Evolutionary conservation across 1,140 invertebrate genomes (phyloP).

Genomic region (Cryptotermes secundus): DNA sequence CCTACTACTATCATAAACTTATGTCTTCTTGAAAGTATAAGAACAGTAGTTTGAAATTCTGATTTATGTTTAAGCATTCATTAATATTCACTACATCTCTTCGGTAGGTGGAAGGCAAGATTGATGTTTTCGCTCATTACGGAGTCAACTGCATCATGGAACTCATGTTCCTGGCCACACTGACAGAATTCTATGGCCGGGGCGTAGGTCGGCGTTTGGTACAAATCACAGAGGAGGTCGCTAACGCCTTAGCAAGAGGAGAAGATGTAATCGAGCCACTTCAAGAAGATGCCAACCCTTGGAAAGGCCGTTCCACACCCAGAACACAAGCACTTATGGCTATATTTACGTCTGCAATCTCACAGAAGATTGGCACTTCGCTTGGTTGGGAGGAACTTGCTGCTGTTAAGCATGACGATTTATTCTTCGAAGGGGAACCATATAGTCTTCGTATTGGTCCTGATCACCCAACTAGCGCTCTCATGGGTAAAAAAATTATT

Average conservation of each 20-base stretch:
- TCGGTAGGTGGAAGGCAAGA: background rate
- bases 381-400: background rate
- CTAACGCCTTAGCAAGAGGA: background rate
- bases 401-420: background rate
- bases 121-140: background rate
- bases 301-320: background rate
- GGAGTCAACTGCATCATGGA: background rate
- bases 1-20: too few relatives aligned
- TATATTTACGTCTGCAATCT: background rate
- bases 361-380: background rate
- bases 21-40: too few relatives aligned
- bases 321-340: background rate
- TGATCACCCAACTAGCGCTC: background rate
- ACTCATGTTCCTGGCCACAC: background rate
- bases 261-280: background rate
- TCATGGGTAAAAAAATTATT: background rate
- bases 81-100: background rate
- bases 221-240: background rate
- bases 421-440: background rate
- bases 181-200: background rate
- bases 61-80: background rate
- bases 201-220: background rate
- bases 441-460: background rate
- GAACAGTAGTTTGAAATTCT: too few relatives aligned
- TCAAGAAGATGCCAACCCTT: background rate